Percentiles rank a stretch among this genome's conserved stretches.
phyloP scores from a whole-genome alignment of 2,797 vertebrate genomes.

The Amniataba percoides region DNA sequence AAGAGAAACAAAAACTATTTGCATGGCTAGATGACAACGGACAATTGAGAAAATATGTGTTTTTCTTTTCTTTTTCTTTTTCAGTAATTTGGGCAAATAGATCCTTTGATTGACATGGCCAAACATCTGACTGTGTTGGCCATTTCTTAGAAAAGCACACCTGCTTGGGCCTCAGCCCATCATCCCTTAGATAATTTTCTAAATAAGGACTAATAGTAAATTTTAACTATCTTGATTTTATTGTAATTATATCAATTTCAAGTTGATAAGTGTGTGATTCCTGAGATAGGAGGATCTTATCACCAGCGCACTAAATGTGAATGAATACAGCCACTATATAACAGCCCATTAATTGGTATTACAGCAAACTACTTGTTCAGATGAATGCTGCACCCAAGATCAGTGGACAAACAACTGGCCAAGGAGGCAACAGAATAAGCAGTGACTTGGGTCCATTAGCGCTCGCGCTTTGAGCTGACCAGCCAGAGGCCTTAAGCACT shows the following conservation, averaged over 20 bases:
- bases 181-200: conserved; percentile 9
- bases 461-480: conserved; percentile 32
- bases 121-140: neutral
- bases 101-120: neutral
- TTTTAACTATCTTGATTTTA: conserved; percentile 17
- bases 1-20: neutral
- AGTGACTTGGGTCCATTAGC: conserved; percentile 22
- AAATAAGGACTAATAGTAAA: conserved; percentile 10
- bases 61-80: neutral
- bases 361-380: conserved; percentile 26
- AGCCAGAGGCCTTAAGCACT: conserved; percentile 23
- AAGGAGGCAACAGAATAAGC: conserved; percentile 16
- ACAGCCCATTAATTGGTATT: neutral
- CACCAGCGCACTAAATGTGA: conserved; percentile 23
- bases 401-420: conserved; percentile 29
- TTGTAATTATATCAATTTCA: conserved; percentile 46
- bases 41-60: neutral
- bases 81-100: conserved; percentile 2
- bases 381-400: conserved; percentile 40
- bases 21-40: neutral
- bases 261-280: conserved; percentile 26
- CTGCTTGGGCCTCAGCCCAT: conserved; percentile 12
- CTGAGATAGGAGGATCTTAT: conserved; percentile 13
- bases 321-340: conserved; percentile 18
- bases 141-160: conserved; percentile 30